Conservation (phyloP, 1,140 invertebrate genomes). For the Diabrotica virgifera region DNA sequence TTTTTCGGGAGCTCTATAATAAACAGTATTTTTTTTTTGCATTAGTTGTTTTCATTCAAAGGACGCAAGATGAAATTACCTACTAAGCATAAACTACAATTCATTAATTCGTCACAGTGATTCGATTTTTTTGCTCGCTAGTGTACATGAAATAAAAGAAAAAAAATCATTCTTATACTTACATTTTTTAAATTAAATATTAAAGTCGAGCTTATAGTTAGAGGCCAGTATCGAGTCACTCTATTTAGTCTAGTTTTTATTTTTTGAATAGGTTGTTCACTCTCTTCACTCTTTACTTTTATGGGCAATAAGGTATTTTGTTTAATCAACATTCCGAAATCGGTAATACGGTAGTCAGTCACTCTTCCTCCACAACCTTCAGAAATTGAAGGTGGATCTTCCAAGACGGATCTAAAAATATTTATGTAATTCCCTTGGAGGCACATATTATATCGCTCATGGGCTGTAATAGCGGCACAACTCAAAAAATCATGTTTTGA, state of each 20-base stretch:
- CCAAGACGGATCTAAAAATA: constrained; percentile 68
- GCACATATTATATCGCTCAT: too few relatives aligned
- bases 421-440: background rate
- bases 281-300: constrained; percentile 49
- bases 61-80: too few relatives aligned
- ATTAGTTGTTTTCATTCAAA: too few relatives aligned
- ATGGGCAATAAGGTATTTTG: constrained; percentile 76
- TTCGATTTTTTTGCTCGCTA: too few relatives aligned
- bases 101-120: too few relatives aligned
- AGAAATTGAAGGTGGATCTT: constrained; percentile 92
- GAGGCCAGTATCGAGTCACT: constrained; percentile 87
- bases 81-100: too few relatives aligned
- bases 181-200: constrained; percentile 85
- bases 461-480: too few relatives aligned
- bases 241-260: constrained; percentile 70
- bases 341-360: constrained; percentile 84
- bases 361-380: constrained; percentile 91
- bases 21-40: too few relatives aligned
- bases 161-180: constrained; percentile 42
- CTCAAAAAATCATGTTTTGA: too few relatives aligned
- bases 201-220: constrained; percentile 85
- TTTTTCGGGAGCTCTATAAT: too few relatives aligned
- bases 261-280: constrained; percentile 54
- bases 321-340: constrained; percentile 87
- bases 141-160: too few relatives aligned